Evolutionary conservation across 2,113 vertebrate genomes (phyloP).

Genomic region (Corvus cornix): DNA sequence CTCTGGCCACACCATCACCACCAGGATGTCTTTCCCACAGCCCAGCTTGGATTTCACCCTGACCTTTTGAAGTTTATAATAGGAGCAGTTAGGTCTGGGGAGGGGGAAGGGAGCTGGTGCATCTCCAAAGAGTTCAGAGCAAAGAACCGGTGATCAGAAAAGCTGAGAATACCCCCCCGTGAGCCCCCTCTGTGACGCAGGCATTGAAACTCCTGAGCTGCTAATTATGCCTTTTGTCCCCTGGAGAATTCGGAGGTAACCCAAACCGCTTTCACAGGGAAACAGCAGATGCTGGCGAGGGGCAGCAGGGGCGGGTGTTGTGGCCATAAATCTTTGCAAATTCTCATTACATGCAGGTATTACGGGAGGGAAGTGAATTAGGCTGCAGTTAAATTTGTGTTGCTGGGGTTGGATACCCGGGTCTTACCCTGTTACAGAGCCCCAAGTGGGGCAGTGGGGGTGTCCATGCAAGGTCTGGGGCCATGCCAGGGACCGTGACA

Average conservation of each 20-base stretch:
- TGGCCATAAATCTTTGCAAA: conserved; percentile 54
- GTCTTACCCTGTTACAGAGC: background rate
- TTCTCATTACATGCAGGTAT: conserved; percentile 31
- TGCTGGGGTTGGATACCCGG: background rate
- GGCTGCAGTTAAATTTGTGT: background rate
- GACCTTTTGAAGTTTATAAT: conserved; percentile 26
- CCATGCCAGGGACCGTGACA: rapidly evolving
- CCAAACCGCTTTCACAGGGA: background rate
- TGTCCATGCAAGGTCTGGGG: background rate
- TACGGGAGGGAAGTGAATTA: background rate
- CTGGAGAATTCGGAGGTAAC: background rate
- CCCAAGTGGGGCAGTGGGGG: background rate
- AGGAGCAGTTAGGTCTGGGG: background rate
- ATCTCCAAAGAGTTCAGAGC: conserved; percentile 45
- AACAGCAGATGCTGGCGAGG: background rate
- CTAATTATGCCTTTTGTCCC: conserved; percentile 16
- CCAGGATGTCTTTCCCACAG: background rate
- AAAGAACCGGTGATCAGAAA: conserved; percentile 44
- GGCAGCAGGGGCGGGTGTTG: background rate
- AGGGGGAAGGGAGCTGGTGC: background rate
- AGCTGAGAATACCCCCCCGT: background rate
- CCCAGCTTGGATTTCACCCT: conserved; percentile 24
- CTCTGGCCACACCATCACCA: background rate
- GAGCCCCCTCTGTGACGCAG: background rate
- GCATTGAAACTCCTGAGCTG: conserved; percentile 33